Percentiles rank a stretch among this genome's conserved stretches.
phyloP scores from a whole-genome alignment of 1,140 invertebrate genomes.

The Venustaconcha ellipsiformis region DNA sequence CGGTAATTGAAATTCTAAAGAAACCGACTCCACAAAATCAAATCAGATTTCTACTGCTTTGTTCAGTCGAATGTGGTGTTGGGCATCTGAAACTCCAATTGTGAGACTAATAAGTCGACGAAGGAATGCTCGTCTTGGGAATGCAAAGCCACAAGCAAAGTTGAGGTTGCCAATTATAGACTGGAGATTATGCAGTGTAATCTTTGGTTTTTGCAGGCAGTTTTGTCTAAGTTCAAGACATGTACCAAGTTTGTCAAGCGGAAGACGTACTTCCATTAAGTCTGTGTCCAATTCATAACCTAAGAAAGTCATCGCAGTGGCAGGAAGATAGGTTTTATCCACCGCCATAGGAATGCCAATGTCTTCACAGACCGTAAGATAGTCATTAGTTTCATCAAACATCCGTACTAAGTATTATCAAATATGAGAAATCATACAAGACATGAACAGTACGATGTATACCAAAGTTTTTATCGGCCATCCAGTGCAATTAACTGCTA shows the following conservation, averaged over 20 bases:
- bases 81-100: too few species aligned
- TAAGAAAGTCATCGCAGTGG: background rate
- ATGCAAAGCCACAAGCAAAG: too few species aligned
- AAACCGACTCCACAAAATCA: too few species aligned
- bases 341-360: slow-evolving; percentile 6
- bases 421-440: slow-evolving; percentile 34
- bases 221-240: background rate
- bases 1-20: too few species aligned
- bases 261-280: too few species aligned
- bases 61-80: too few species aligned
- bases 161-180: too few species aligned
- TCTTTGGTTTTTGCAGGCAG: background rate
- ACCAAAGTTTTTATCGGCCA: background rate
- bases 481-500: slow-evolving; percentile 27
- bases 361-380: background rate
- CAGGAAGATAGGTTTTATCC: background rate
- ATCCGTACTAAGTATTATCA: background rate
- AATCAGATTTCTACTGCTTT: too few species aligned
- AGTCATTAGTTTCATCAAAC: background rate
- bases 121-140: too few species aligned
- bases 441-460: slow-evolving; percentile 11
- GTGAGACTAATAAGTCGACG: too few species aligned
- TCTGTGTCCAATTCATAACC: background rate
- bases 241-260: background rate
- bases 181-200: background rate